phyloP scores from a whole-genome alignment of 2,888 invertebrate genomes.

The Euspilapteryx auroguttella region DNA sequence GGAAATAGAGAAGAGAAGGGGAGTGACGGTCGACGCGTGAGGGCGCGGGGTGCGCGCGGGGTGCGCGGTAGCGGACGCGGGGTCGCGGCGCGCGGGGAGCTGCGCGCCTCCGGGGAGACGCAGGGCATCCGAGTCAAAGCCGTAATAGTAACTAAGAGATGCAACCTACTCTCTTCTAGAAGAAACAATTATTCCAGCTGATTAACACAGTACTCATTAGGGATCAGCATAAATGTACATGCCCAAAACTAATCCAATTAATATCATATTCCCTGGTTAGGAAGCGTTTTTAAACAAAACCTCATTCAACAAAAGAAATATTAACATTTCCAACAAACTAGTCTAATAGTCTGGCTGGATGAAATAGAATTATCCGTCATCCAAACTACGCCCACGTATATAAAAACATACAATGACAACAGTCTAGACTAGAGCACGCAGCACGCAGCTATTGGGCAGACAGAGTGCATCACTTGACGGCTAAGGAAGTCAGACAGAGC shows the following conservation, averaged over 20 bases:
- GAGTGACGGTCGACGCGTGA: constrained; percentile 2
- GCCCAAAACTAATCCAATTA: constrained; percentile 48
- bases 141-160: constrained; percentile 55
- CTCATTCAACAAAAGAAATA: constrained; percentile 35
- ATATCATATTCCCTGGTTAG: constrained; percentile 54
- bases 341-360: constrained; percentile 32
- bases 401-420: constrained; percentile 3
- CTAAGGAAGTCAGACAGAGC: too few species aligned
- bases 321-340: constrained; percentile 30
- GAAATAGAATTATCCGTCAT: constrained; percentile 42
- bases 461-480: too few species aligned
- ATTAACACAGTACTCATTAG: constrained; percentile 37
- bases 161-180: constrained; percentile 48
- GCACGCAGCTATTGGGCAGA: background rate
- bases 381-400: constrained; percentile 37
- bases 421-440: background rate
- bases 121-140: constrained; percentile 39
- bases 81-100: constrained; percentile 21
- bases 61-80: background rate
- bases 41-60: constrained; percentile 4
- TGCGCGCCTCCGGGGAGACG: too few species aligned
- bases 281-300: constrained; percentile 45
- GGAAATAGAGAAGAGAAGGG: constrained; percentile 2
- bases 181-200: constrained; percentile 27
- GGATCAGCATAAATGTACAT: constrained; percentile 50